phyloP scores from a whole-genome alignment of 1,140 invertebrate species.

The Ericerus pela region DNA sequence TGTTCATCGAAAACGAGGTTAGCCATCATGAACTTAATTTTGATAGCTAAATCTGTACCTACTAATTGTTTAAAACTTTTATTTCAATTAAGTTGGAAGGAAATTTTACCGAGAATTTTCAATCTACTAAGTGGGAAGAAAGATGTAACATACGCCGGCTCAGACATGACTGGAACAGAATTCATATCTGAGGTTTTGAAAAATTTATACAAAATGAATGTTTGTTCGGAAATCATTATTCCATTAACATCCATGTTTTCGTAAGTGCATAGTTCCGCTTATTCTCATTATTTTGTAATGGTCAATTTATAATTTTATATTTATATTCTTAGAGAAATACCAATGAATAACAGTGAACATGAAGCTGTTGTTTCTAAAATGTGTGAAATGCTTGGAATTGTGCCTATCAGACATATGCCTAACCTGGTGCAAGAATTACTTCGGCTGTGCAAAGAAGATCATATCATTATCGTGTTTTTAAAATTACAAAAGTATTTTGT shows the following conservation, averaged over 20 bases:
- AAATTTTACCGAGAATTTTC: conserved; percentile 32
- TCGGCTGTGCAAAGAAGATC: conserved; percentile 29
- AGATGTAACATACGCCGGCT: conserved; percentile 29
- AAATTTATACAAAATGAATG: conserved; percentile 30
- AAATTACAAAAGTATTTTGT: conserved; percentile 33
- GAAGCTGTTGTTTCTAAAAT: conserved; percentile 30
- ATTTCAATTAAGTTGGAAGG: conserved; percentile 33
- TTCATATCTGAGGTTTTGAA: conserved; percentile 33
- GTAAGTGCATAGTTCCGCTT: conserved; percentile 23
- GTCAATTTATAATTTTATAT: background rate
- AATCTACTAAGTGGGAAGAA: conserved; percentile 33
- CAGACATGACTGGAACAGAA: conserved; percentile 30
- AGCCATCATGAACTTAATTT: background rate
- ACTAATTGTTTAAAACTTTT: background rate
- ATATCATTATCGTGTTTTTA: conserved; percentile 29
- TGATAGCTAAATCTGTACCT: too few relatives aligned
- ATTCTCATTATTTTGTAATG: background rate
- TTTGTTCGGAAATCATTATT: conserved; percentile 30
- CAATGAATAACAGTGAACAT: conserved; percentile 30
- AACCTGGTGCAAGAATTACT: conserved; percentile 35
- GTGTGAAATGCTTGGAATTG: conserved; percentile 22
- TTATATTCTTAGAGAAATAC: conserved; percentile 29
- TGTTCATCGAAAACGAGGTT: conserved; percentile 27
- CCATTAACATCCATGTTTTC: conserved; percentile 36
- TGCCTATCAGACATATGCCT: conserved; percentile 32